Conservation (phyloP, 2,888 invertebrate genomes). For the Plebejus anna region DNA sequence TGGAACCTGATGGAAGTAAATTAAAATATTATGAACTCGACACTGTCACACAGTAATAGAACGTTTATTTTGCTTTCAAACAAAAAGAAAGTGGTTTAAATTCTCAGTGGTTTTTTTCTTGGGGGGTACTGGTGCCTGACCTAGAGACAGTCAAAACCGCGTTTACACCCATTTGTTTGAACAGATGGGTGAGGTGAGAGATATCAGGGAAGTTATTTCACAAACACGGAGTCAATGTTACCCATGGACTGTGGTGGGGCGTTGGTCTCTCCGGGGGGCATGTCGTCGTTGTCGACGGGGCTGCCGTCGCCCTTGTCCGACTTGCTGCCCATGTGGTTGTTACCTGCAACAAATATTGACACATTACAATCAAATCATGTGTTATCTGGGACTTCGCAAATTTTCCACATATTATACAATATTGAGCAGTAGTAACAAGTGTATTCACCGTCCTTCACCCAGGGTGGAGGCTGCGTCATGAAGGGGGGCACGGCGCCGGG, state of each 20-base stretch:
- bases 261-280: slow-evolving; percentile 55
- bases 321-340: slow-evolving; percentile 37
- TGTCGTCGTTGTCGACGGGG: slow-evolving; percentile 48
- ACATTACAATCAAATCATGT: background rate
- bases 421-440: background rate
- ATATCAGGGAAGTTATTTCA: no score
- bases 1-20: background rate
- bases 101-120: no score
- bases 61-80: no score
- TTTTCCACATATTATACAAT: background rate
- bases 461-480: slow-evolving; percentile 66
- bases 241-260: slow-evolving; percentile 34
- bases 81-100: no score
- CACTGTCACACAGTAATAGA: background rate
- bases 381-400: background rate
- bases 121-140: no score
- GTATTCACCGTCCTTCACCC: slow-evolving; percentile 60
- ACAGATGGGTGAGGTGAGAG: no score
- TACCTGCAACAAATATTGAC: slow-evolving; percentile 18
- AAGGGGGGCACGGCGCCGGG: slow-evolving; percentile 52
- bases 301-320: slow-evolving; percentile 40
- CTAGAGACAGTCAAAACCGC: no score
- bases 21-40: background rate
- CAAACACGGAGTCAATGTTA: background rate
- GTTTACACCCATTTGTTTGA: no score